Base-by-base conservation (phyloP, 2,888 invertebrate genomes). In the Acrocyrtus sp. region DNA sequence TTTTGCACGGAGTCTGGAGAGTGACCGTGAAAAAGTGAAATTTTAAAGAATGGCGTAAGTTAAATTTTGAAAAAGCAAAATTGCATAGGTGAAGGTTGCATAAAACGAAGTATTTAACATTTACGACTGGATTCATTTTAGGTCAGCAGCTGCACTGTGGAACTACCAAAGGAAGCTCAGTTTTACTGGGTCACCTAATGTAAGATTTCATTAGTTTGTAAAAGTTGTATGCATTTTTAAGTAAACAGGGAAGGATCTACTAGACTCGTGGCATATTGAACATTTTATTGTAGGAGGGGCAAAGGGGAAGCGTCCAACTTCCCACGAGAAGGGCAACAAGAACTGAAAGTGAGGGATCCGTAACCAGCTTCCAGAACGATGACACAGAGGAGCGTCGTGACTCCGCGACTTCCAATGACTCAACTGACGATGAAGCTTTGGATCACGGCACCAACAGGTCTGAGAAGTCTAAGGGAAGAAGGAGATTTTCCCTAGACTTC, bases 401-500 rank as follows among this genome's bases (percentile, higher is more conserved):
- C 15, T 53, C 53, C n/a, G 17, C 65, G 5, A 8, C 19, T 19
- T n/a, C n/a, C n/a, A n/a, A n/a, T n/a, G 62, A 62, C 34, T 47
- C 39, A n/a, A 56, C 57, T 27, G 65, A 56, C n/a, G 66, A 72
- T 12, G 72, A 72, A 24, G 53, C 43, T 3, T 15, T 41, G 39
- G 47, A 43, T 2, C 15, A 24, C 26, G 41, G n/a, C n/a, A n/a
- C n/a, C n/a, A n/a, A n/a, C n/a, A n/a, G n/a, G n/a, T 8, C 6
- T 26, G 5, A 15, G 21, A 21, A 21, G n/a, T n/a, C 6, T 19
- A 39, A 39, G 12, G 10, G n/a, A n/a, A n/a, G n/a, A 15, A 26
- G 69, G n/a, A 60, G 61, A 54, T 60, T 72, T n/a, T 72, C 72
- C 1, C 21, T 72, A n/a, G 72, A 72, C 24, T 66, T 72, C 34